Percentiles rank a stretch among this genome's conserved stretches.
These are phyloP conservation scores for Cheilosia pagana DNA, from an alignment of 2,888 invertebrate genomes.

Conservation along the genomic window DNA sequence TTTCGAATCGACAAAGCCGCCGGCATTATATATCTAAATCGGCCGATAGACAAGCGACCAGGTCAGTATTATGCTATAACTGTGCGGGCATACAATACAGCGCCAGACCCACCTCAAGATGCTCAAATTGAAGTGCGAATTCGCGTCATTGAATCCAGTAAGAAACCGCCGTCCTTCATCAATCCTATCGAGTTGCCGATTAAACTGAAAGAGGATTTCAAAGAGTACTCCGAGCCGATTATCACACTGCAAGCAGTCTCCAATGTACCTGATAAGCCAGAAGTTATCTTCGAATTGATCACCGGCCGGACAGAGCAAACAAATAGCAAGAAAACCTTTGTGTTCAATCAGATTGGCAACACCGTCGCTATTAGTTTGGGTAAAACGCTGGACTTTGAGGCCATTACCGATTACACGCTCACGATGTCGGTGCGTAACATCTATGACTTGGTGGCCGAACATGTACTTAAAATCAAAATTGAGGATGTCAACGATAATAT, in stretches of 20 bases:
- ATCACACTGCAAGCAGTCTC: slow-evolving; percentile 90
- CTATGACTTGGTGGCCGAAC: slow-evolving; percentile 91
- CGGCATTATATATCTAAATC: slow-evolving; percentile 90
- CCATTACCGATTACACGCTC: slow-evolving; percentile 91
- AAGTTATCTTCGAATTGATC: slow-evolving; percentile 91
- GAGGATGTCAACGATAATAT: slow-evolving; percentile 96
- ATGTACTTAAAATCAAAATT: slow-evolving; percentile 90
- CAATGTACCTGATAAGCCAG: slow-evolving; percentile 89
- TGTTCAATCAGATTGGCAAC: slow-evolving; percentile 87
- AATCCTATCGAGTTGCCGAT: slow-evolving; percentile 85
- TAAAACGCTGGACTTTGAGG: slow-evolving; percentile 92
- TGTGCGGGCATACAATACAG: slow-evolving; percentile 82
- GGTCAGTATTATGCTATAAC: slow-evolving; percentile 82
- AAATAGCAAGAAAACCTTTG: slow-evolving; percentile 91
- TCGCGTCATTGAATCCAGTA: slow-evolving; percentile 93
- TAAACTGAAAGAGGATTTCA: slow-evolving; percentile 89
- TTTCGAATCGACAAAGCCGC: slow-evolving; percentile 92
- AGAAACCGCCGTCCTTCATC: slow-evolving; percentile 91
- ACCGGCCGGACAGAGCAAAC: slow-evolving; percentile 94
- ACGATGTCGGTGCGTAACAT: slow-evolving; percentile 93
- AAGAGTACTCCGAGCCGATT: slow-evolving; percentile 88
- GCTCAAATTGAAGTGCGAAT: slow-evolving; percentile 92
- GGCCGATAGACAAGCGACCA: slow-evolving; percentile 81
- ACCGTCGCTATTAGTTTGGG: slow-evolving; percentile 90
- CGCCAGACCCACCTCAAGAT: slow-evolving; percentile 84